Percentiles rank a stretch among this genome's conserved stretches.
These are phyloP conservation scores for Muscicapa comitata DNA, from an alignment of 2,797 vertebrate species.

Conservation along the genomic window DNA sequence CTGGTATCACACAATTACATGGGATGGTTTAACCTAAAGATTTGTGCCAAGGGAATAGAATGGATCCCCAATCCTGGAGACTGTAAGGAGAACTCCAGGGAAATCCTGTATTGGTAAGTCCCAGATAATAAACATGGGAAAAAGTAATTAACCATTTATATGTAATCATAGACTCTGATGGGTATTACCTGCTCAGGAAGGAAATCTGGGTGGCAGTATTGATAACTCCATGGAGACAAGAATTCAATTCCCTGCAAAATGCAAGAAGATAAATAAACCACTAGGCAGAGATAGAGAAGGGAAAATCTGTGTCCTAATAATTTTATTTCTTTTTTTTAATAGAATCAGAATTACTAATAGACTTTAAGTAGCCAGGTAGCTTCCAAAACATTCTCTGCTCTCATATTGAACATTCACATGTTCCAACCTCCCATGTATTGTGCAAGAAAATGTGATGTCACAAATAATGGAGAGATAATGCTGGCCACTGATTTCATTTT, in stretches of 20 bases:
- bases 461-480: neutral
- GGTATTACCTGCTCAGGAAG: neutral
- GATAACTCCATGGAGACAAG: neutral
- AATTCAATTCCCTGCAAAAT: neutral
- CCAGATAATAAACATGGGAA: neutral
- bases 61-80: neutral
- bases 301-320: neutral
- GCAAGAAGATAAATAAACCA: neutral
- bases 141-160: neutral
- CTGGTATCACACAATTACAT: accelerated
- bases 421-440: neutral
- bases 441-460: neutral
- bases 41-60: neutral
- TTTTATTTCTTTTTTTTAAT: neutral
- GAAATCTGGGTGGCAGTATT: neutral
- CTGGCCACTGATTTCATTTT: neutral
- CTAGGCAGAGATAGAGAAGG: neutral
- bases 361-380: neutral
- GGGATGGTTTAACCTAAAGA: neutral
- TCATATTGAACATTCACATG: neutral
- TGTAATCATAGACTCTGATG: neutral
- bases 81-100: neutral
- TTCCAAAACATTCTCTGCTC: neutral
- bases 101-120: neutral
- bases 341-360: neutral